A percentile compares a stretch with the other conserved stretches of the same genome.
Conservation (phyloP, 2,113 vertebrate species). For the Oncorhynchus clarkii region DNA sequence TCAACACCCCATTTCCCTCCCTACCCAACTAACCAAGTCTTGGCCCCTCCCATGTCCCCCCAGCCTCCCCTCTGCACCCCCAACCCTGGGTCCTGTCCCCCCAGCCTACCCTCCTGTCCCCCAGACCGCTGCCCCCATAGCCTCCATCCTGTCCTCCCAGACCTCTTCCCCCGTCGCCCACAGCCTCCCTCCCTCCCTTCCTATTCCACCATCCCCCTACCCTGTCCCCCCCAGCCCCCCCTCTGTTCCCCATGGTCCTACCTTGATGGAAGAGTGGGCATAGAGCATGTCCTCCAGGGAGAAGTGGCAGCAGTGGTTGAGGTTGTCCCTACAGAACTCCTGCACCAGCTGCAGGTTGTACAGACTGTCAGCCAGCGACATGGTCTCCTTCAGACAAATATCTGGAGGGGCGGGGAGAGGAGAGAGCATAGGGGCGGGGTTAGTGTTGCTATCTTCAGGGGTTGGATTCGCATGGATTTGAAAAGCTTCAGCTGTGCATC, state of each 20-base stretch:
- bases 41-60: not conserved
- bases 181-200: too few relatives aligned
- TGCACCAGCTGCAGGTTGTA: constrained; percentile 96
- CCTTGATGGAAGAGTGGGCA: constrained; percentile 87
- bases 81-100: not conserved
- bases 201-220: not conserved
- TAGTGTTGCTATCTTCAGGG: too few relatives aligned
- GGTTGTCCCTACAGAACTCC: constrained; percentile 91
- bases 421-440: not conserved
- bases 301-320: constrained; percentile 96
- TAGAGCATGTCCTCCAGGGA: constrained; percentile 97
- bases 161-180: too few relatives aligned
- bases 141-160: not conserved
- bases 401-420: constrained; percentile 67
- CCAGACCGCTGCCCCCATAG: not conserved
- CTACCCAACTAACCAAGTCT: not conserved
- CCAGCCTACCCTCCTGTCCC: not conserved
- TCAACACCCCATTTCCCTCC: not conserved
- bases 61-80: not conserved
- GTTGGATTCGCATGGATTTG: too few relatives aligned
- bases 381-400: constrained; percentile 94
- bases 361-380: constrained; percentile 95
- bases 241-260: constrained; percentile 48
- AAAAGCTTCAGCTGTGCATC: not conserved
- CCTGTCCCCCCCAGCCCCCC: not conserved